Conservation (phyloP, 2,888 invertebrate species). For the Plemyria rubiginata region DNA sequence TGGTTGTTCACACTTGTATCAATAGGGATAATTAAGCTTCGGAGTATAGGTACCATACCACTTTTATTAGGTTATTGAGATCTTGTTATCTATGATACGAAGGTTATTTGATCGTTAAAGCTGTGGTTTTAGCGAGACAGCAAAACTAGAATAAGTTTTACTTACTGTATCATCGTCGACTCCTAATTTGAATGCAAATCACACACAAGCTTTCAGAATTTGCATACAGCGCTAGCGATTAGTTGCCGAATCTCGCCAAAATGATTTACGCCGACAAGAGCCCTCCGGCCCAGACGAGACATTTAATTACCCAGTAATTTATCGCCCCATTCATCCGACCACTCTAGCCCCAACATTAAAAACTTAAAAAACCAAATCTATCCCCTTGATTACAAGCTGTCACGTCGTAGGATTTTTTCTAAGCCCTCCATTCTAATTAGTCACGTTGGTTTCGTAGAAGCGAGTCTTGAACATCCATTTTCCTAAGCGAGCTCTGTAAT, state of each 20-base stretch:
- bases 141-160: no score
- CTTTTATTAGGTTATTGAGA: no score
- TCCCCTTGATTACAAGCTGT: conserved; percentile 84
- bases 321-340: conserved; percentile 77
- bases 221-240: conserved; percentile 25
- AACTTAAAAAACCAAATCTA: conserved; percentile 69
- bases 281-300: conserved; percentile 60
- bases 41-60: not conserved
- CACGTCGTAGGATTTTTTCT: conserved; percentile 82
- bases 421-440: conserved; percentile 81
- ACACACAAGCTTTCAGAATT: conserved; percentile 8
- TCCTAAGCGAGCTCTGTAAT: conserved; percentile 77
- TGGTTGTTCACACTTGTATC: conserved; percentile 17
- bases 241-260: conserved; percentile 45
- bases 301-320: conserved; percentile 82
- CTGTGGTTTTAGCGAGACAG: no score
- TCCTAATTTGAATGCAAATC: conserved; percentile 24
- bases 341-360: conserved; percentile 64
- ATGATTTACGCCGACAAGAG: conserved; percentile 53
- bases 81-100: no score
- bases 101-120: no score
- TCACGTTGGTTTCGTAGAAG: conserved; percentile 64
- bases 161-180: no score
- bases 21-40: conserved; percentile 24
- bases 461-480: conserved; percentile 73